Conservation (phyloP, 2,113 vertebrate genomes). For the Jacana jacana region DNA sequence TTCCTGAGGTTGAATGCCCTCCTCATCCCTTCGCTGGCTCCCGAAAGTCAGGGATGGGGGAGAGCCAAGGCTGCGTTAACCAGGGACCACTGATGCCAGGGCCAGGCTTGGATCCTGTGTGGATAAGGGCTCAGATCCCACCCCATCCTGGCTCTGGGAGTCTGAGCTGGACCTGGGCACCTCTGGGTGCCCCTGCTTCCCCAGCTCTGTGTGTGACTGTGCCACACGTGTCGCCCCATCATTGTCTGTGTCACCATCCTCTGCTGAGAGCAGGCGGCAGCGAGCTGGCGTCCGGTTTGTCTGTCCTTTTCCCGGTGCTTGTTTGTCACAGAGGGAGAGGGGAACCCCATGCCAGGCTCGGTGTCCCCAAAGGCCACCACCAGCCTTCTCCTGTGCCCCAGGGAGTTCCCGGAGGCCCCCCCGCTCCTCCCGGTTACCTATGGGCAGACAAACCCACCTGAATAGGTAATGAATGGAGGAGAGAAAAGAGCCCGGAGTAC, state of each 20-base stretch:
- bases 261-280: neutral
- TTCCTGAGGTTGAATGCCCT: neutral
- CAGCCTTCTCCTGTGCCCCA: neutral
- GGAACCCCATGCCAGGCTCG: neutral
- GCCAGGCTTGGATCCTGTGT: accelerated
- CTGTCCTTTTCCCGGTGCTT: neutral
- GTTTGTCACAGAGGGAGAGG: neutral
- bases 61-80: neutral
- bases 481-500: slow-evolving; percentile 39
- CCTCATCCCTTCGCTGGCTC: accelerated
- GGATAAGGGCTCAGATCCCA: neutral
- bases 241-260: neutral
- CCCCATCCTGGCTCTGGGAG: neutral
- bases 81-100: accelerated
- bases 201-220: neutral
- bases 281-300: neutral
- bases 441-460: slow-evolving; percentile 43
- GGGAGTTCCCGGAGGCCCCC: neutral
- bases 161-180: neutral
- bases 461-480: slow-evolving; percentile 52
- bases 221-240: neutral
- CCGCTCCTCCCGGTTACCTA: neutral
- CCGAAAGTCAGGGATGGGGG: accelerated
- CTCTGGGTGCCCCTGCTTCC: neutral
- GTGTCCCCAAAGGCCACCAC: neutral